A percentile compares a stretch with the other conserved stretches of the same genome.
phyloP scores from a whole-genome alignment of 2,888 invertebrate species.

The Dryococelus australis region DNA sequence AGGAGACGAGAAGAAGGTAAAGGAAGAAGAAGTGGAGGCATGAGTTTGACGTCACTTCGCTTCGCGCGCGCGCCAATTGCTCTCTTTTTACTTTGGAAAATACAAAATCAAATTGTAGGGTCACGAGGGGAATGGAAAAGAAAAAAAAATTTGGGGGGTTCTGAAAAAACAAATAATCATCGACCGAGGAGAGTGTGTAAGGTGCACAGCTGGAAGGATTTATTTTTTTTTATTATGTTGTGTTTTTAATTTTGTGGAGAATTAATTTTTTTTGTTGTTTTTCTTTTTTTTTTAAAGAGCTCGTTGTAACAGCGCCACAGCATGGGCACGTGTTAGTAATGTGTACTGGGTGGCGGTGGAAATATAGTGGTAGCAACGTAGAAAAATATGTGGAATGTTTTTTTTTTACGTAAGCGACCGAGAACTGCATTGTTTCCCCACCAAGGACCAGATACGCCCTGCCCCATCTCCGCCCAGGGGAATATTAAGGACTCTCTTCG shows the following conservation, averaged over 20 bases:
- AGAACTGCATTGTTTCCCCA: too few relatives aligned
- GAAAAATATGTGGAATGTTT: too few relatives aligned
- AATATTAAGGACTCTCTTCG: too few relatives aligned
- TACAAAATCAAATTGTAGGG: neutral
- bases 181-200: neutral
- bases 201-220: neutral
- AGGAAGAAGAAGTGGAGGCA: conserved; percentile 87
- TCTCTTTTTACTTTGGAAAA: neutral
- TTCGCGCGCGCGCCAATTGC: conserved; percentile 30
- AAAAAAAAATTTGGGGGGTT: too few relatives aligned
- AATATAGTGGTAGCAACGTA: too few relatives aligned
- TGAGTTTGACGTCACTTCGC: conserved; percentile 62
- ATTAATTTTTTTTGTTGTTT: neutral
- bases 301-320: neutral
- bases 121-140: neutral
- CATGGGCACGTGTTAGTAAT: too few relatives aligned
- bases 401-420: too few relatives aligned
- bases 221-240: neutral
- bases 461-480: too few relatives aligned
- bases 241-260: neutral
- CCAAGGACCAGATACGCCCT: too few relatives aligned
- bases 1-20: conserved; percentile 85
- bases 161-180: too few relatives aligned
- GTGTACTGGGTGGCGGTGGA: too few relatives aligned
- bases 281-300: neutral